Base-by-base conservation (phyloP, 2,113 vertebrate species). In the Eurystomus gularis region DNA sequence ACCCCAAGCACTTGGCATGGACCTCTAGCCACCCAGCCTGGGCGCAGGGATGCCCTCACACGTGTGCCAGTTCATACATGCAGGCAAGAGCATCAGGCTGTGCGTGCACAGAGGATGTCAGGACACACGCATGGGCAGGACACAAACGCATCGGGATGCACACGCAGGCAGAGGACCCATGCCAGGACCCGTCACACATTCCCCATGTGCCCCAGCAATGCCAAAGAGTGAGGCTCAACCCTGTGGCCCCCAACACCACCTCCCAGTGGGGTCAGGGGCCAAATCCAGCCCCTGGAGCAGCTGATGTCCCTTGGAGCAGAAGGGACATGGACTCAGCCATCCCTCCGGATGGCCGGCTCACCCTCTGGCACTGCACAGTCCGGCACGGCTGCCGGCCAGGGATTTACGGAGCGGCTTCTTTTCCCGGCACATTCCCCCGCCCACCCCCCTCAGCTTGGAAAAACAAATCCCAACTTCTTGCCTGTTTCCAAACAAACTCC, bases 161-260 rank as follows among this genome's bases (percentile, higher is more conserved):
- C 17, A 12, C 0, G 0, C 40, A 17, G 33, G 10, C 2, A 0
- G 25, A 52, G 23, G 17, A 48, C 11, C 46, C 1, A 0, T 17
- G 61, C 62, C 62, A 65, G 19, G 19, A 9, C 42, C 65, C n/a
- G 16, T 28, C 49, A 10, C 24, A 21, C 39, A 49, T 55, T 7
- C 17, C 69, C 35, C 6, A 26, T 1, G 0, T 29, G 17, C 40
- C 26, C 46, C 57, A 48, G 62, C 0, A 1, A n/a, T 49, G 46
- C 35, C 40, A 11, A 26, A 39, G 51, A 62, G 65, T 0, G 1
- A 25, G 26, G 7, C 9, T 39, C 77, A 68, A 31, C 37, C 35
- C 49, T 29, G 26, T 7, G 17, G 18, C 10, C 35, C 35, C 10
- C 3, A 19, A 1, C 9, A 28, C 6, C 17, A 51, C 37, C 6